Evolutionary conservation across 2,888 invertebrate genomes (phyloP).

Genomic region (Melanargia galathea): DNA sequence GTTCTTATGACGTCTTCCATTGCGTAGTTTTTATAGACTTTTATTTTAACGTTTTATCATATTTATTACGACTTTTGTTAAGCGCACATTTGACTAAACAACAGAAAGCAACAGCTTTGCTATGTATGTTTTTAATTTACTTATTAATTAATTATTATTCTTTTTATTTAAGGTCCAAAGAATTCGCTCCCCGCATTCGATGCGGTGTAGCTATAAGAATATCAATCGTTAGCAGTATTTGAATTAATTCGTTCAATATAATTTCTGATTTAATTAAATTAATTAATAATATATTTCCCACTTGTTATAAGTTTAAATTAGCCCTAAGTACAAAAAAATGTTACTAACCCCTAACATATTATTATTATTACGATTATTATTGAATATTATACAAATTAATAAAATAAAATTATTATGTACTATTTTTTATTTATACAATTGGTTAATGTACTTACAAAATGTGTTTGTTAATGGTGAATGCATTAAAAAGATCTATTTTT

Average conservation of each 20-base stretch:
- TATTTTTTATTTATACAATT: constrained; percentile 65
- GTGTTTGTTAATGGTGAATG: constrained; percentile 40
- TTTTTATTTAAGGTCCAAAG: constrained; percentile 77
- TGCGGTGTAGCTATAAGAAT: constrained; percentile 57
- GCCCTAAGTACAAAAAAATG: constrained; percentile 70
- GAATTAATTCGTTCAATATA: constrained; percentile 51
- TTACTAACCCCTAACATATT: constrained; percentile 69
- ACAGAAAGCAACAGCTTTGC: constrained; percentile 62
- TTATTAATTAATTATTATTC: constrained; percentile 45
- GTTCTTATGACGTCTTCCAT: constrained; percentile 69
- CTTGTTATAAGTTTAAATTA: constrained; percentile 60
- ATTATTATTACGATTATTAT: constrained; percentile 39
- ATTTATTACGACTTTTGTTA: constrained; percentile 49
- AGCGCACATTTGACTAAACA: constrained; percentile 70
- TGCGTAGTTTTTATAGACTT: constrained; percentile 49
- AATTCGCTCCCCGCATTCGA: constrained; percentile 61
- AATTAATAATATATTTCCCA: constrained; percentile 46
- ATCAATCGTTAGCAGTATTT: constrained; percentile 68
- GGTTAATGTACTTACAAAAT: constrained; percentile 76
- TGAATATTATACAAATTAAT: constrained; percentile 49
- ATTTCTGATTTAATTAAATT: constrained; percentile 41
- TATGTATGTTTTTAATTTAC: constrained; percentile 52
- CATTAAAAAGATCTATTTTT: constrained; percentile 43
- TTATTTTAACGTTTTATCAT: constrained; percentile 52
- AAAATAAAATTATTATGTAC: constrained; percentile 13